Evolutionary conservation across 2,113 vertebrate species (phyloP).

Genomic region (Pterophyllum scalare): DNA sequence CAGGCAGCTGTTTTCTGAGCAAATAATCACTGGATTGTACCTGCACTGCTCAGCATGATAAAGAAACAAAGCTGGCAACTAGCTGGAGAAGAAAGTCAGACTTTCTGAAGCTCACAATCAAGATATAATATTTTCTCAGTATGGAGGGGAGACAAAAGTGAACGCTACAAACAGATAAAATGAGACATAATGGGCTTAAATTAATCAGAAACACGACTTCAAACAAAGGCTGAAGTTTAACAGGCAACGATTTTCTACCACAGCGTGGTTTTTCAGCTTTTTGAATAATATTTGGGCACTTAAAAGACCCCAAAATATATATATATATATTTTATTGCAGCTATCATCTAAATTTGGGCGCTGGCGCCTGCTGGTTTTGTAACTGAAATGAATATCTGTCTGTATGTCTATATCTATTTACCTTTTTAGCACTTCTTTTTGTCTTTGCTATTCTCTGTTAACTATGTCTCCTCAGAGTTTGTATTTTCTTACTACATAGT

Average conservation of each 20-base stretch:
- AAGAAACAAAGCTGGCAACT: not conserved
- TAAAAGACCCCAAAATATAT: rapidly evolving
- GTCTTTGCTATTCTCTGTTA: not conserved
- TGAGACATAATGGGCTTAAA: not conserved
- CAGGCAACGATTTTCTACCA: not conserved
- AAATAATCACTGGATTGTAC: not conserved
- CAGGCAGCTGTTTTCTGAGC: not conserved
- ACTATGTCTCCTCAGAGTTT: not conserved
- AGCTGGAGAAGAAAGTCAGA: not conserved
- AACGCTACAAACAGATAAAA: not conserved
- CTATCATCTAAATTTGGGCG: not conserved
- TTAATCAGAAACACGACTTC: not conserved
- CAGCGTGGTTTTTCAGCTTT: not conserved
- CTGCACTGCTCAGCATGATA: not conserved
- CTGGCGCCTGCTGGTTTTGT: conserved; percentile 30
- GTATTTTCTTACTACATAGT: conserved; percentile 14
- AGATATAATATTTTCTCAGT: not conserved
- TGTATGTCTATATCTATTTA: not conserved
- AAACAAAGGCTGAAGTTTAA: not conserved
- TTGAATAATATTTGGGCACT: not conserved
- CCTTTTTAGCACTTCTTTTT: not conserved
- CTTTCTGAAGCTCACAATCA: not conserved
- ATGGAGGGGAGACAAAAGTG: not conserved
- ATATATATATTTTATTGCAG: not conserved
- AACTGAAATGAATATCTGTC: not conserved